Base-by-base conservation (phyloP, 2,113 vertebrate species). In the Ammodytes marinus region DNA sequence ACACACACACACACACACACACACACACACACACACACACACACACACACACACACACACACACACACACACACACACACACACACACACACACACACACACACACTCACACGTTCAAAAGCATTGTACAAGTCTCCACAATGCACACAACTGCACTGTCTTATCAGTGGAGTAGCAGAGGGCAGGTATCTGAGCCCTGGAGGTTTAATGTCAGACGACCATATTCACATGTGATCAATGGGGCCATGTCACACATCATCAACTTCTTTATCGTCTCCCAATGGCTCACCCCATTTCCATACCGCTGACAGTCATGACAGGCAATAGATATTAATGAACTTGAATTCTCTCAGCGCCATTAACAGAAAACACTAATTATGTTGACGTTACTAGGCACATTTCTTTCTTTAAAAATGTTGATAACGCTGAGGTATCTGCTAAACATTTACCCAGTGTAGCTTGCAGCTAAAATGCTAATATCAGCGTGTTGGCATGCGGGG, bases 121-220 rank as follows among this genome's bases (percentile, higher is more conserved):
- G 47, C 49, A 59, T 42, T 27, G 27, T 27, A 27, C 27, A 27
- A 27, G 27, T 27, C 27, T 27, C 27, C 27, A 27, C 27, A 27
- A 27, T 27, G 27, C 27, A 27, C 27, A 27, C 63, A 40, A 59
- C 35, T 72, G 17, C 60, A 69, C 3, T 1, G 54, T 70, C 78
- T 92, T 93, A 93, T 94, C 91, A 91, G 89, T 27, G 43, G 19
- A 74, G 77, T 40, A 82, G 86, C 92, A 92, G 84, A 80, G 84
- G 80, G 50, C 79, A 74, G 78, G 73, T 60, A 61, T 85, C 83
- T 67, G 70, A 77, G 79, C 60, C 79, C 69, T 71, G 64, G 80
- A 63, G 67, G 35, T 75, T 74, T 27, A 58, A 77, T 84, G 89
- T 85, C 81, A 88, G 57, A 72, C 76, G 82, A 83, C 46, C 45